Evolutionary conservation across 53 echinoderm and acorn worm genomes (phyloP).

Genomic region (Pentamera pediparva): DNA sequence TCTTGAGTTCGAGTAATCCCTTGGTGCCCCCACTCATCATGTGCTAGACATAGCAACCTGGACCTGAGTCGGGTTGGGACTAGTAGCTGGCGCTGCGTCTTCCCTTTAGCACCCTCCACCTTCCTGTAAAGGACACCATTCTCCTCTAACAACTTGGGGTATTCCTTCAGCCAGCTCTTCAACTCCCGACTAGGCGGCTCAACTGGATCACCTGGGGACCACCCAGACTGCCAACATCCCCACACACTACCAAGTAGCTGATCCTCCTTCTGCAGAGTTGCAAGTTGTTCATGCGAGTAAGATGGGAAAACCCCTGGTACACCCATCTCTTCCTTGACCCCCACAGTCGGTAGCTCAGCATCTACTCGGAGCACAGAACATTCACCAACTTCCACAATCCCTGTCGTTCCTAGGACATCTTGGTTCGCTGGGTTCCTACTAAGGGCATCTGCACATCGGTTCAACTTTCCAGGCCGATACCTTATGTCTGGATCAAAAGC

Average conservation of each 20-base stretch:
- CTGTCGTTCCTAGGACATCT: background rate
- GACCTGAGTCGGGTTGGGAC: conserved; percentile 24
- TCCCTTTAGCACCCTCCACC: background rate
- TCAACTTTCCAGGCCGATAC: conserved; percentile 17
- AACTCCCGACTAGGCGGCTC: background rate
- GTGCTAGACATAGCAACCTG: conserved; percentile 5
- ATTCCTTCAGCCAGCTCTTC: conserved; percentile 34
- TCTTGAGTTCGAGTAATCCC: conserved; percentile 35
- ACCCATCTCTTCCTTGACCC: too few relatives aligned
- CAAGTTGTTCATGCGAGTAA: conserved; percentile 33
- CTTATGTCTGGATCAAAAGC: conserved; percentile 13
- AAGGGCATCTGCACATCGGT: conserved; percentile 33
- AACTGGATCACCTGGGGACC: conserved; percentile 44
- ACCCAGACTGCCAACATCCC: conserved; percentile 16
- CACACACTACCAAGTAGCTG: conserved; percentile 17
- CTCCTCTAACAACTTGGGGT: conserved; percentile 14
- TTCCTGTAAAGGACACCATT: conserved; percentile 2
- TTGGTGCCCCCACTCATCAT: conserved; percentile 44
- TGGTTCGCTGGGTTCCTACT: conserved; percentile 8
- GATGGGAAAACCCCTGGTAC: conserved; percentile 54
- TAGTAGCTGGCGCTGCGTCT: conserved; percentile 15
- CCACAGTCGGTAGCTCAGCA: too few relatives aligned
- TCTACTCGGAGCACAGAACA: background rate
- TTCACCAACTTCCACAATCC: background rate
- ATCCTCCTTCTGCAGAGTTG: conserved; percentile 46